Conservation (phyloP, 2,797 vertebrate genomes). For the Emydoidea blandingii region DNA sequence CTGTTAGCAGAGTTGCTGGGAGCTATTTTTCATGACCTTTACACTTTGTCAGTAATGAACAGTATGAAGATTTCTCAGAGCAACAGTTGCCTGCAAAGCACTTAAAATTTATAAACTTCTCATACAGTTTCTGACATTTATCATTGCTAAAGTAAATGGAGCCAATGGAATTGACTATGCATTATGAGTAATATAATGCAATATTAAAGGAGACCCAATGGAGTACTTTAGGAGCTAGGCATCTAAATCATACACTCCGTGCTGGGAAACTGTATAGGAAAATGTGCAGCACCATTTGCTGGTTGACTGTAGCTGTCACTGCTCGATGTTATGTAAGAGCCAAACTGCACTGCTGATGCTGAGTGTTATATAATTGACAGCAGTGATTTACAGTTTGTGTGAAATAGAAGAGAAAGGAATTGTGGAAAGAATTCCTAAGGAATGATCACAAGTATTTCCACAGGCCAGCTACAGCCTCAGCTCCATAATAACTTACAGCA, state of each 20-base stretch:
- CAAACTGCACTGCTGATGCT: not conserved
- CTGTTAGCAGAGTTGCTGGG: constrained; percentile 46
- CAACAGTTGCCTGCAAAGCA: constrained; percentile 61
- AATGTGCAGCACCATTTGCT: constrained; percentile 49
- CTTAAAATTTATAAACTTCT: constrained; percentile 72
- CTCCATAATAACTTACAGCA: not conserved
- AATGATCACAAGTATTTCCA: constrained; percentile 29
- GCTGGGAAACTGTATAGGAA: constrained; percentile 59
- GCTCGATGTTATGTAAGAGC: not conserved
- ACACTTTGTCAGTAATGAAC: constrained; percentile 38
- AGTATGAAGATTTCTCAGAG: constrained; percentile 53
- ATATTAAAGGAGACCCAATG: constrained; percentile 72
- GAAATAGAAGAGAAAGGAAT: constrained; percentile 20
- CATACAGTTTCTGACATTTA: constrained; percentile 46
- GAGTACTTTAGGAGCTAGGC: constrained; percentile 57
- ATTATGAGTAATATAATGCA: constrained; percentile 71
- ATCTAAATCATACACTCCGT: constrained; percentile 63
- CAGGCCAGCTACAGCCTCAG: fast-evolving
- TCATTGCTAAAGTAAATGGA: constrained; percentile 76
- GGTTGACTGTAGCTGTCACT: constrained; percentile 49
- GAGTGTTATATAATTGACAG: constrained; percentile 6
- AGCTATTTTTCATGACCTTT: constrained; percentile 42
- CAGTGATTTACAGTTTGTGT: not conserved
- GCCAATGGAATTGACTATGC: constrained; percentile 67
- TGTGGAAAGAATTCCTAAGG: constrained; percentile 53